Percentiles rank a stretch among this genome's conserved stretches.
Evolutionary conservation across 1,140 invertebrate genomes (phyloP).

Genomic region (Glossosoma conforme): DNA sequence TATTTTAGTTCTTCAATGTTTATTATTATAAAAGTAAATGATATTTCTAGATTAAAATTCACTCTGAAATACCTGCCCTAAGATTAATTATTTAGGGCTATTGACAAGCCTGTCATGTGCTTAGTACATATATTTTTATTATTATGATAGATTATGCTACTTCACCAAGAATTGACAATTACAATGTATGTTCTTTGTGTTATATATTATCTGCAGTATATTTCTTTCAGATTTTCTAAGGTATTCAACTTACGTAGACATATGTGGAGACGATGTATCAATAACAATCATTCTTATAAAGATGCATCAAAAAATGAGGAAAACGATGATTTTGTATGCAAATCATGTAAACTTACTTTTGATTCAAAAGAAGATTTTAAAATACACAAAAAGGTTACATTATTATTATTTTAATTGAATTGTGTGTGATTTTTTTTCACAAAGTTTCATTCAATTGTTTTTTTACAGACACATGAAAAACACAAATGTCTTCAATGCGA

Average conservation of each 20-base stretch:
- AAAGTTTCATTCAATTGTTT: neutral
- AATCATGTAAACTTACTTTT: conserved; percentile 2
- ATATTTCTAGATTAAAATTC: too few species aligned
- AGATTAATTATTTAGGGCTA: too few species aligned
- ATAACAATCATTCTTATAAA: neutral
- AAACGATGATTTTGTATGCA: conserved; percentile 8
- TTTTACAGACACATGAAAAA: conserved; percentile 21
- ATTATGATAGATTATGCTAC: too few species aligned
- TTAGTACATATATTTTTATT: too few species aligned
- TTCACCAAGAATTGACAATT: too few species aligned
- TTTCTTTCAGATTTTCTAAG: conserved; percentile 22
- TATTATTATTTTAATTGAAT: neutral
- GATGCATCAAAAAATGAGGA: neutral
- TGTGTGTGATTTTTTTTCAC: neutral
- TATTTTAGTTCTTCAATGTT: too few species aligned
- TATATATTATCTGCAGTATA: neutral
- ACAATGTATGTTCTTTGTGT: neutral
- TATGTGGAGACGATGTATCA: conserved; percentile 4
- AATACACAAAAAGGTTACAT: conserved; percentile 12
- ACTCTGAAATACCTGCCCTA: too few species aligned
- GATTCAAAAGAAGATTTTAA: conserved; percentile 6
- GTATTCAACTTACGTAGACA: conserved; percentile 23
- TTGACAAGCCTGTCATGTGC: too few species aligned
- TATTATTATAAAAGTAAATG: too few species aligned
- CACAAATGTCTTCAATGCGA: conserved; percentile 19